phyloP scores from a whole-genome alignment of 2,797 vertebrate species.

The Onychomys leucogaster region DNA sequence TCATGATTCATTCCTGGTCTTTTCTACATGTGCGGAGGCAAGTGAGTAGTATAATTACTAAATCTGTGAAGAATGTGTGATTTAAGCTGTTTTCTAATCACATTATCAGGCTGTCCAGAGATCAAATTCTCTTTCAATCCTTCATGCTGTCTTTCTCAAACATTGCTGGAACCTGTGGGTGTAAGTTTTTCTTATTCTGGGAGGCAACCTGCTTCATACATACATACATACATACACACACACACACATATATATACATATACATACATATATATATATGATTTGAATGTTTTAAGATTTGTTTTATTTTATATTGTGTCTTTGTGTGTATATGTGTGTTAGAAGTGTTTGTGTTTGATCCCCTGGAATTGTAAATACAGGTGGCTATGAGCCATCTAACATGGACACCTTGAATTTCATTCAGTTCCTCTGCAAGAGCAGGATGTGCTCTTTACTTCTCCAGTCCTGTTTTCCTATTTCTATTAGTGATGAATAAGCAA shows the following conservation, averaged over 20 bases:
- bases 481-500: not conserved
- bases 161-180: not conserved
- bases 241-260: not conserved
- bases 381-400: not conserved
- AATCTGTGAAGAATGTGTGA: slow-evolving; percentile 53
- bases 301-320: not conserved
- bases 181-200: not conserved
- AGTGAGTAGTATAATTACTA: not conserved
- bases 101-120: not conserved
- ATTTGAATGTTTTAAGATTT: not conserved
- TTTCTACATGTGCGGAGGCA: not conserved
- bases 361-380: not conserved
- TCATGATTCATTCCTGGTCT: not conserved
- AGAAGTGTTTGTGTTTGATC: not conserved
- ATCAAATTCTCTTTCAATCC: not conserved
- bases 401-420: not conserved
- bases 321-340: not conserved
- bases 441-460: not conserved
- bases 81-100: slow-evolving; percentile 24
- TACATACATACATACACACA: not conserved
- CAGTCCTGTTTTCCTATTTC: not conserved
- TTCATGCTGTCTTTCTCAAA: not conserved
- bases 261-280: not conserved
- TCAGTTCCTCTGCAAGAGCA: not conserved
- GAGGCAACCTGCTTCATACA: not conserved